phyloP scores from a whole-genome alignment of 2,797 vertebrate species.

The Phoeniculus purpureus region DNA sequence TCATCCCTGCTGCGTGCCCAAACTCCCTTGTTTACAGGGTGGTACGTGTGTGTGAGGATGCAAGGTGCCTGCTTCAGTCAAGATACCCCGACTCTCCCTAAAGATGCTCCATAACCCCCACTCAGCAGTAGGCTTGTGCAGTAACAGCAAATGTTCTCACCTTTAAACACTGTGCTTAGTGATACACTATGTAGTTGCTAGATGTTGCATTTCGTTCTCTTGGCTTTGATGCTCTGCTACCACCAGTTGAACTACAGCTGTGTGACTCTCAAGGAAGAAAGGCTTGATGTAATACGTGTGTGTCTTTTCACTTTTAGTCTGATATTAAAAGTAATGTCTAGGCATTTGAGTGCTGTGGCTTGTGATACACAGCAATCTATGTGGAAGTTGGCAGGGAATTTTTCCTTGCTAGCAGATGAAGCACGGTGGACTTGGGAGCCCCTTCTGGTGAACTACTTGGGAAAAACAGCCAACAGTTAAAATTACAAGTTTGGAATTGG shows the following conservation, averaged over 20 bases:
- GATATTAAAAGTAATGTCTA: neutral
- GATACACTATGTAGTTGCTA: neutral
- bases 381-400: neutral
- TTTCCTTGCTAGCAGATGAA: constrained; percentile 19
- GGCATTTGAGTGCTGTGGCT: neutral
- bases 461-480: constrained; percentile 51
- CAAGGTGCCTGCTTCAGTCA: neutral
- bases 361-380: neutral
- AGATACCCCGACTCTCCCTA: too few species aligned
- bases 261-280: neutral
- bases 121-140: neutral
- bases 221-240: neutral
- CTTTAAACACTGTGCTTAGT: neutral
- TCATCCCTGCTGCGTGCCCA: neutral
- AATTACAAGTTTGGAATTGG: constrained; percentile 60
- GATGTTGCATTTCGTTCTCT: neutral
- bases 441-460: constrained; percentile 58
- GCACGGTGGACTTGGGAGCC: neutral
- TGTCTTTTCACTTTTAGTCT: neutral
- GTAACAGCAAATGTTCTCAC: neutral
- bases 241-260: neutral
- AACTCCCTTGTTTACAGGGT: neutral
- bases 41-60: too few species aligned
- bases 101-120: neutral
- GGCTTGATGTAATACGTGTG: neutral